Conservation (phyloP, 2,797 vertebrate genomes). For the Oreonectes daqikongensis region DNA sequence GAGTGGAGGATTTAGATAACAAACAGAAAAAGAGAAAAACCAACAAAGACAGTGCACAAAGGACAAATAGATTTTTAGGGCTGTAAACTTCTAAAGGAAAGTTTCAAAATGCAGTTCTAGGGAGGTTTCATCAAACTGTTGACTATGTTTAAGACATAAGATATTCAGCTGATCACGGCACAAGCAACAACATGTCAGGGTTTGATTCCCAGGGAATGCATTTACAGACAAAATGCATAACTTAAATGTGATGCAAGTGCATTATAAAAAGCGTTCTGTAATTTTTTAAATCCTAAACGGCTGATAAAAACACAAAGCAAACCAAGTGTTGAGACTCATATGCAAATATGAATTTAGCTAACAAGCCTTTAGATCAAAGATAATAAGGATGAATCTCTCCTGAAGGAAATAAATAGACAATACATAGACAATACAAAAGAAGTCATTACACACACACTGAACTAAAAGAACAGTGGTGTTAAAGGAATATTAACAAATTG, state of each 20-base stretch:
- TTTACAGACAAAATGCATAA: neutral
- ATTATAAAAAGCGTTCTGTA: no score
- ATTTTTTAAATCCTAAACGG: no score
- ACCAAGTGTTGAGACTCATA: no score
- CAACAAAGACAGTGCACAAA: neutral
- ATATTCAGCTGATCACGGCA: neutral
- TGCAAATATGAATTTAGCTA: neutral
- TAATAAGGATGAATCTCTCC: conserved; percentile 18
- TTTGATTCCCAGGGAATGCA: no score
- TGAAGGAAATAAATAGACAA: neutral
- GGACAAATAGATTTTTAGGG: neutral
- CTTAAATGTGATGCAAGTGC: neutral
- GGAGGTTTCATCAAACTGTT: neutral
- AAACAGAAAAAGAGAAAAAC: conserved; percentile 11
- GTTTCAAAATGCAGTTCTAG: no score
- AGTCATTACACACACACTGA: conserved; percentile 3
- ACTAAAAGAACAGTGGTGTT: neutral
- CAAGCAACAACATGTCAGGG: neutral
- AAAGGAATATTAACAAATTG: neutral
- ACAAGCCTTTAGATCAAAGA: conserved; percentile 17
- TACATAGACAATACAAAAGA: neutral
- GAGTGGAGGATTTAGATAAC: conserved; percentile 36
- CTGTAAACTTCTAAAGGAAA: neutral
- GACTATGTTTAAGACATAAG: neutral
- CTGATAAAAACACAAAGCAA: no score